Evolutionary conservation across 1,140 invertebrate species (phyloP).

Genomic region (Leguminivora glycinivorella): DNA sequence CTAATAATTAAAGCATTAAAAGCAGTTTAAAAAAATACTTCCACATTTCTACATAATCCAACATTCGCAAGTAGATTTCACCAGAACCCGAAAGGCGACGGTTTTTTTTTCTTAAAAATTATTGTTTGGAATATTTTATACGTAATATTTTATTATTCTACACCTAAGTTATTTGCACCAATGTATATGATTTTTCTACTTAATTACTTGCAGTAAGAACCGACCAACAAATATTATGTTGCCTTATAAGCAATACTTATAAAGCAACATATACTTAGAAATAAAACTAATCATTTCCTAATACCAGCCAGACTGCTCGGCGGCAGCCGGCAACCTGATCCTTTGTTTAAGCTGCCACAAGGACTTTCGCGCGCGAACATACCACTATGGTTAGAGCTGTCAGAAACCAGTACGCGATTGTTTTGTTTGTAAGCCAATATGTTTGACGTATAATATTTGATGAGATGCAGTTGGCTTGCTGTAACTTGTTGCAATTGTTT

Average conservation of each 20-base stretch:
- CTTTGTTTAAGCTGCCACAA: conserved; percentile 34
- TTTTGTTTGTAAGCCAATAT: conserved; percentile 18
- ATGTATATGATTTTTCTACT: too few species aligned
- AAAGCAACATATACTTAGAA: neutral
- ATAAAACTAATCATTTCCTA: neutral
- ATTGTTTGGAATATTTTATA: too few species aligned
- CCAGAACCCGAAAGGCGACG: too few species aligned
- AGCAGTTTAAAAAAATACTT: too few species aligned
- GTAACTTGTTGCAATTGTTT: neutral
- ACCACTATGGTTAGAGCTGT: conserved; percentile 25
- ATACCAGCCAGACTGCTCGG: conserved; percentile 27
- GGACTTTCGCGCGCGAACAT: conserved; percentile 37
- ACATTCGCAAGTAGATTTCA: too few species aligned
- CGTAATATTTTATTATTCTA: too few species aligned
- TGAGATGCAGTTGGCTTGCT: neutral
- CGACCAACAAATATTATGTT: too few species aligned
- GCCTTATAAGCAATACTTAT: neutral
- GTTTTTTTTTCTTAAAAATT: too few species aligned
- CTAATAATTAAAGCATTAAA: too few species aligned
- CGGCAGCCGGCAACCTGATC: conserved; percentile 29
- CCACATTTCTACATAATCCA: too few species aligned
- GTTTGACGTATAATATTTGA: neutral
- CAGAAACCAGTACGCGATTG: neutral
- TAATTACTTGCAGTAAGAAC: too few species aligned
- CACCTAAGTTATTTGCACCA: too few species aligned